A percentile compares a stretch with the other conserved stretches of the same genome.
These are phyloP conservation scores for Neodon shergylaensis DNA, from an alignment of 2,113 vertebrate genomes.

Conservation along the genomic window DNA sequence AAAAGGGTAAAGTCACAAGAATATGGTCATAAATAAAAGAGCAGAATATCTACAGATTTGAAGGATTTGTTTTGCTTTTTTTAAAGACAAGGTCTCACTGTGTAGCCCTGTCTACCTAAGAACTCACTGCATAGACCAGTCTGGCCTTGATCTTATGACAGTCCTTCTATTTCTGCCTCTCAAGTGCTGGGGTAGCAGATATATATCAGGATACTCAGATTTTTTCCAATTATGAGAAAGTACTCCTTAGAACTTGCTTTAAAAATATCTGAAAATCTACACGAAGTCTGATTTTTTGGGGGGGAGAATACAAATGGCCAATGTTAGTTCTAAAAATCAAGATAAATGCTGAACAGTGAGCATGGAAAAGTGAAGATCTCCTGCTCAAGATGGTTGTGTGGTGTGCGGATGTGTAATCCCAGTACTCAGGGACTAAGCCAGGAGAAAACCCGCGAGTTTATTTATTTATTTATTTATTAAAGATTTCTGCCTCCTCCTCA, in stretches of 20 bases:
- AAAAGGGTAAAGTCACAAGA: not conserved
- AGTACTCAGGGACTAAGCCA: not conserved
- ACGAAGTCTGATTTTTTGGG: constrained; percentile 9
- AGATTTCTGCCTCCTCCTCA: too few relatives aligned
- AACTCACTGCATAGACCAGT: not conserved
- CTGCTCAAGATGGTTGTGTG: not conserved
- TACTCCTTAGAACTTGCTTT: not conserved
- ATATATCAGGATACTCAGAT: not conserved
- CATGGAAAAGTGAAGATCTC: not conserved
- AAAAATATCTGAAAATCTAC: constrained; percentile 12
- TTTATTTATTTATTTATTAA: too few relatives aligned
- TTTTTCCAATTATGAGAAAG: not conserved
- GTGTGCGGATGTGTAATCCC: not conserved
- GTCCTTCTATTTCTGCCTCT: not conserved
- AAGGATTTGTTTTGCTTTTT: not conserved
- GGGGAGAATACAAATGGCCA: constrained; percentile 24
- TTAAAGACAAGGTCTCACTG: not conserved
- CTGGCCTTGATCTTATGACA: not conserved
- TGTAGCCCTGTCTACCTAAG: not conserved
- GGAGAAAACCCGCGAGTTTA: not conserved
- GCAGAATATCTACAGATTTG: not conserved
- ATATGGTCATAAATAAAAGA: constrained; percentile 32
- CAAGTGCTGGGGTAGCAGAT: not conserved
- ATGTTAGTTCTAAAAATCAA: constrained; percentile 11
- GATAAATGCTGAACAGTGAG: not conserved